Percentiles rank a stretch among this genome's conserved stretches.
These are phyloP conservation scores for Agriopis marginaria DNA, from an alignment of 2,888 invertebrate genomes.

Conservation along the genomic window DNA sequence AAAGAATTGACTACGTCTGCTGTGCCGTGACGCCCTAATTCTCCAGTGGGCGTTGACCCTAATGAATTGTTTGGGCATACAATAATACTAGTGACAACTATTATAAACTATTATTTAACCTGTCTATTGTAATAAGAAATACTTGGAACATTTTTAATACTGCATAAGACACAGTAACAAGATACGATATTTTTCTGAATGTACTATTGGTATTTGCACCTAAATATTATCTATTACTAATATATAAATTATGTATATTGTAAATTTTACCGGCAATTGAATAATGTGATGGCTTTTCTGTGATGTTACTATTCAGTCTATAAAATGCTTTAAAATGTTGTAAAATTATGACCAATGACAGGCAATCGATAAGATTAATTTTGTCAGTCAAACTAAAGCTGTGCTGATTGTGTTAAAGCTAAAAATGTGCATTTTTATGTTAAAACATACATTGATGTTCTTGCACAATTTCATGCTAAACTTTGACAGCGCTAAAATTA, in stretches of 20 bases:
- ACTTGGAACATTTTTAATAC: conserved; percentile 73
- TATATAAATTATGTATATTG: conserved; percentile 53
- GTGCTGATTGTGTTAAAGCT: conserved; percentile 74
- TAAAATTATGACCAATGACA: conserved; percentile 56
- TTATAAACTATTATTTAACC: conserved; percentile 58
- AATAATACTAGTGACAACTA: conserved; percentile 59
- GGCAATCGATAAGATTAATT: conserved; percentile 48
- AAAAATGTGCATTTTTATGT: conserved; percentile 77
- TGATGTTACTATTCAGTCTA: conserved; percentile 75
- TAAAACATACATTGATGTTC: conserved; percentile 51
- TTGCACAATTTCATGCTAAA: neutral
- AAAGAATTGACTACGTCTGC: too few species aligned
- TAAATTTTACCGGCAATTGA: conserved; percentile 52
- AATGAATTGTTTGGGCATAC: conserved; percentile 57
- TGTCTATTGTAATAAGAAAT: conserved; percentile 70
- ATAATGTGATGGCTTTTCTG: conserved; percentile 74
- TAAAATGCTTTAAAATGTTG: conserved; percentile 60
- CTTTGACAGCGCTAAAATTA: neutral
- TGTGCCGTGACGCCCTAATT: too few species aligned
- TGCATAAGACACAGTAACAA: conserved; percentile 72
- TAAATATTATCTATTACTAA: conserved; percentile 36
- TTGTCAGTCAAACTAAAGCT: conserved; percentile 61
- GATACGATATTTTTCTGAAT: conserved; percentile 42
- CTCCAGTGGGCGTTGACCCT: neutral
- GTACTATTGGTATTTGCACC: conserved; percentile 60